These are phyloP conservation scores for Drosophila seguyi DNA, from an alignment of 1,140 invertebrate genomes.

Conservation along the genomic window DNA sequence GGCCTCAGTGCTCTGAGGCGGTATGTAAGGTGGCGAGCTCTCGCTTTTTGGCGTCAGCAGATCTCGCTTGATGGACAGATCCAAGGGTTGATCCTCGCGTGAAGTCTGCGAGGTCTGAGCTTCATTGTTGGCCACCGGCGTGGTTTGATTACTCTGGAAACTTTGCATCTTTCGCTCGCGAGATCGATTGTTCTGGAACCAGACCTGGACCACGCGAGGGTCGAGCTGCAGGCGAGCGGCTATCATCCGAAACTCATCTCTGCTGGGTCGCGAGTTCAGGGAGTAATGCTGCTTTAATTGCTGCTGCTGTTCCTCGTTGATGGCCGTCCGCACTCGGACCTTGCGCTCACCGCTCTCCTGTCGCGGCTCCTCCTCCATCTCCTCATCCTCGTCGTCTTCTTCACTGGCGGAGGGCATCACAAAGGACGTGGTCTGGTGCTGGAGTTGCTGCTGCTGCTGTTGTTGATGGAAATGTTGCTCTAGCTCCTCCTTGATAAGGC, in stretches of 20 bases:
- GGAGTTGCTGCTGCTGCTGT: constrained; percentile 71
- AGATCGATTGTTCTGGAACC: constrained; percentile 99
- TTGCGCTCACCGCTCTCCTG: constrained; percentile 87
- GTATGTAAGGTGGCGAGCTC: constrained; percentile 87
- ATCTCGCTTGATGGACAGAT: constrained; percentile 93
- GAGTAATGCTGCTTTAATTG: constrained; percentile 95
- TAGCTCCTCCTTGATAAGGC: constrained; percentile 83
- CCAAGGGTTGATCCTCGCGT: constrained; percentile 91
- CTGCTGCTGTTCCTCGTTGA: constrained; percentile 96
- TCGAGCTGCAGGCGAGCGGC: constrained; percentile 95
- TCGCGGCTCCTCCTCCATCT: constrained; percentile 86
- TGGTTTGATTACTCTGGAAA: constrained; percentile 32
- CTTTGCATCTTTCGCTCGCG: constrained; percentile 91
- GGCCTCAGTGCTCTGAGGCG: constrained; percentile 53
- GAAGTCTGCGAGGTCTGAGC: constrained; percentile 14
- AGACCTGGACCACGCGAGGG: constrained; percentile 97
- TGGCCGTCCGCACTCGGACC: constrained; percentile 95
- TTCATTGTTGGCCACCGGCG: background rate
- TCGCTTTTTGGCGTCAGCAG: constrained; percentile 84
- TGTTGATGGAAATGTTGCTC: constrained; percentile 71
- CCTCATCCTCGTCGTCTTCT: constrained; percentile 86
- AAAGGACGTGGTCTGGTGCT: constrained; percentile 57
- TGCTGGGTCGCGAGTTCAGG: constrained; percentile 95
- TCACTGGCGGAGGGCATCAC: constrained; percentile 86
- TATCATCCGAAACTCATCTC: constrained; percentile 95